Percentiles rank a stretch among this genome's conserved stretches.
These are phyloP conservation scores for Scaptomyza hsui DNA, from an alignment of 1,140 invertebrate species.

Conservation along the genomic window DNA sequence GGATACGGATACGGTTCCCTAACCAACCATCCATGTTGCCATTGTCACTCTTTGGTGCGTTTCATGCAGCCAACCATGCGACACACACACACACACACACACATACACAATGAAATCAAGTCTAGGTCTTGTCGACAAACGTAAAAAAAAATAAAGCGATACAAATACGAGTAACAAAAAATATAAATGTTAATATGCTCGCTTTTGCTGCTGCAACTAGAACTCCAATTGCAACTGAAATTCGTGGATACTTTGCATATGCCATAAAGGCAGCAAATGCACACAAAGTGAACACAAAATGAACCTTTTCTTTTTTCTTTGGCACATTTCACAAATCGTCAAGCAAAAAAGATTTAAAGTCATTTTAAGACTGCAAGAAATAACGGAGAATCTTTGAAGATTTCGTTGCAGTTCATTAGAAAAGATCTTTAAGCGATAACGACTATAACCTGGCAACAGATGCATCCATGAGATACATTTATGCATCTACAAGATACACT, in stretches of 20 bases:
- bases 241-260: conserved; percentile 36
- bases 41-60: conserved; percentile 59
- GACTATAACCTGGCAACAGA: conserved; percentile 4
- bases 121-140: conserved; percentile 4
- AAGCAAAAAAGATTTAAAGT: conserved; percentile 16
- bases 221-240: background rate
- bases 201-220: conserved; percentile 9
- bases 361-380: background rate
- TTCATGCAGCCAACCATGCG: conserved; percentile 54
- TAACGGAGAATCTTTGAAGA: background rate
- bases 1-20: conserved; percentile 47
- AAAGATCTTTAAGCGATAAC: conserved; percentile 3
- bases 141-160: too few species aligned
- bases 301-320: conserved; percentile 27
- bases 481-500: background rate
- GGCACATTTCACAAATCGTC: conserved; percentile 25
- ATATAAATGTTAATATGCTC: conserved; percentile 26
- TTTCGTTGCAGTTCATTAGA: conserved; percentile 4
- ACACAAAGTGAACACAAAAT: conserved; percentile 11
- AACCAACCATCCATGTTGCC: conserved; percentile 39
- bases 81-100: conserved; percentile 28
- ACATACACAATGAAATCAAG: conserved; percentile 22
- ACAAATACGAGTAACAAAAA: background rate
- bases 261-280: conserved; percentile 21
- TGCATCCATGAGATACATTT: background rate